These are phyloP conservation scores for Dione juno DNA, from an alignment of 2,888 invertebrate genomes.

Conservation along the genomic window DNA sequence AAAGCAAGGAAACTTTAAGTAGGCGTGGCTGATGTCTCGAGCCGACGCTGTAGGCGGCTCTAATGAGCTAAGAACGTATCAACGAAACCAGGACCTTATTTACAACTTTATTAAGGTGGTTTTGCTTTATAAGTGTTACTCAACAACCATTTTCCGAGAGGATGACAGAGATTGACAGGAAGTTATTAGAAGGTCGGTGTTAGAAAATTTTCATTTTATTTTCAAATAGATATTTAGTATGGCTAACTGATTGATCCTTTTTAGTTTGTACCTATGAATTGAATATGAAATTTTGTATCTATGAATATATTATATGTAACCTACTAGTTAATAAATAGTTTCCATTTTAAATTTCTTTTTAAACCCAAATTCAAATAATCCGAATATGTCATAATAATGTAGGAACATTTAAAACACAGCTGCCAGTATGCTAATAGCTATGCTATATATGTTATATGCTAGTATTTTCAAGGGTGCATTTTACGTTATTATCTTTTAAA, in stretches of 20 bases:
- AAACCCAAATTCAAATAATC: background rate
- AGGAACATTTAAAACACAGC: constrained; percentile 18
- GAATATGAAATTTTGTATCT: too few relatives aligned
- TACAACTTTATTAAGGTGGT: constrained; percentile 46
- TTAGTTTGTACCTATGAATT: background rate
- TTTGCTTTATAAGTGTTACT: constrained; percentile 36
- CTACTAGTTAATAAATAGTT: background rate
- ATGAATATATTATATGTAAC: too few relatives aligned
- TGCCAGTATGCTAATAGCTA: constrained; percentile 18
- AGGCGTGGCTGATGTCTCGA: constrained; percentile 62
- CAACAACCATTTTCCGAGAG: constrained; percentile 49
- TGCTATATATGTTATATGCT: too few relatives aligned
- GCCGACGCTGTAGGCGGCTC: constrained; percentile 56
- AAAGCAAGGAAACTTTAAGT: constrained; percentile 50
- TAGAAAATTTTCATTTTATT: constrained; percentile 45
- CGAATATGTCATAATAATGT: background rate
- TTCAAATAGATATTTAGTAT: constrained; percentile 23
- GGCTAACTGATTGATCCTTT: background rate
- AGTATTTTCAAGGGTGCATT: constrained; percentile 17
- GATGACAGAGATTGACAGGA: constrained; percentile 53
- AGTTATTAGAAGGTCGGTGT: constrained; percentile 50
- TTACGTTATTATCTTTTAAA: constrained; percentile 22
- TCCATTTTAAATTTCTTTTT: background rate
- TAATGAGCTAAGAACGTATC: constrained; percentile 58
- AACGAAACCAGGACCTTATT: constrained; percentile 58